phyloP scores from a whole-genome alignment of 2,113 vertebrate species.

The Labrus mixtus region DNA sequence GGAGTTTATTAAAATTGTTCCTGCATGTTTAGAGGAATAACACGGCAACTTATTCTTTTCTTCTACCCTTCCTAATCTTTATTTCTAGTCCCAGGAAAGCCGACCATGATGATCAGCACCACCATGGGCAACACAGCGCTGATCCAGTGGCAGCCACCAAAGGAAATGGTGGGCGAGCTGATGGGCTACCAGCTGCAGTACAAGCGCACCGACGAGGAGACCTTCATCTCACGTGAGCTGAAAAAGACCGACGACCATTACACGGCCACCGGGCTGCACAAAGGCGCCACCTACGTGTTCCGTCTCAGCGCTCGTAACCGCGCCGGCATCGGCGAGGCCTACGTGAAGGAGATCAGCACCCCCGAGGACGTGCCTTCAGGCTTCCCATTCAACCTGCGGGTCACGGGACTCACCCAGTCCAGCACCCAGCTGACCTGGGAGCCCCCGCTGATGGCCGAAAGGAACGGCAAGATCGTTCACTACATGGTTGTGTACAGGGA shows the following conservation, averaged over 20 bases:
- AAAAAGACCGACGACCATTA: constrained; percentile 91
- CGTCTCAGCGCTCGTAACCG: constrained; percentile 93
- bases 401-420: constrained; percentile 93
- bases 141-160: constrained; percentile 98
- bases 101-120: constrained; percentile 98
- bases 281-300: constrained; percentile 94
- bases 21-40: not conserved
- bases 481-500: constrained; percentile 95
- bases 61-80: not conserved
- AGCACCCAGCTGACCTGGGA: constrained; percentile 96
- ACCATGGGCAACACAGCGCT: constrained; percentile 96
- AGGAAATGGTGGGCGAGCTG: constrained; percentile 96
- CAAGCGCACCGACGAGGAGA: constrained; percentile 90
- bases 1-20: not conserved
- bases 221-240: constrained; percentile 89
- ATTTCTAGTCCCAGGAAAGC: constrained; percentile 91
- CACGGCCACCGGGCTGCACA: constrained; percentile 93
- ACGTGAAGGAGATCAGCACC: constrained; percentile 93
- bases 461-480: constrained; percentile 91
- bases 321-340: constrained; percentile 92
- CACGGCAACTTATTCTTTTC: not conserved
- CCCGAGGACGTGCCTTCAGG: constrained; percentile 90
- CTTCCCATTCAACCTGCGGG: constrained; percentile 92
- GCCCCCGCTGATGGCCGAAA: constrained; percentile 89
- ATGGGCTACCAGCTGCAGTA: constrained; percentile 96